These are phyloP conservation scores for Meandrina meandrites DNA, from an alignment of 92 coral and sea anemone genomes.

Conservation along the genomic window DNA sequence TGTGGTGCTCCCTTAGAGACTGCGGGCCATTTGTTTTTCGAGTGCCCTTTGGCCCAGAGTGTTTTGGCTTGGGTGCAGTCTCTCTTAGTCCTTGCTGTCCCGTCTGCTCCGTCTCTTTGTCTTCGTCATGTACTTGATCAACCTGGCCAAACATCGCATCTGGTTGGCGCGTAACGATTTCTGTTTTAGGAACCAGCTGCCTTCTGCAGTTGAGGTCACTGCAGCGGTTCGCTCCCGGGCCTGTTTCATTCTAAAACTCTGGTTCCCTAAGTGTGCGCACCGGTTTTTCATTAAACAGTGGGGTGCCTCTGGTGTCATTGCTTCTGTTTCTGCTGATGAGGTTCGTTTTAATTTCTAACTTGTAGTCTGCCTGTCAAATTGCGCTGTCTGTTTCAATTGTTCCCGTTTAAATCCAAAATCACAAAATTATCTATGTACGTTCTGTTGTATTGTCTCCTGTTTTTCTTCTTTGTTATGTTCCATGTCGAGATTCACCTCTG, in stretches of 20 bases:
- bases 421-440: too few species aligned
- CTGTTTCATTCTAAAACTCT: neutral
- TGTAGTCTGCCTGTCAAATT: too few species aligned
- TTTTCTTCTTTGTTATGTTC: neutral
- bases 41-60: neutral
- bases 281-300: neutral
- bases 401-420: too few species aligned
- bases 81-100: neutral
- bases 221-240: neutral
- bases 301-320: neutral
- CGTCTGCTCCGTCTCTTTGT: neutral
- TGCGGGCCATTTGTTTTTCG: neutral
- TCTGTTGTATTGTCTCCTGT: neutral
- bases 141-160: neutral
- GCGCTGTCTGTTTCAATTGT: too few species aligned
- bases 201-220: neutral
- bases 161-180: neutral
- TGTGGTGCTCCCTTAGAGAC: neutral
- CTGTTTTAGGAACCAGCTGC: neutral
- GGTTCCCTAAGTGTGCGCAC: neutral
- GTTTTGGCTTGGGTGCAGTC: neutral
- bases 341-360: neutral
- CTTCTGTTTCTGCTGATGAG: neutral
- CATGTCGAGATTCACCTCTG: neutral
- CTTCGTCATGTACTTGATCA: neutral